phyloP scores from a whole-genome alignment of 2,888 invertebrate species.

The Philonicus albiceps region DNA sequence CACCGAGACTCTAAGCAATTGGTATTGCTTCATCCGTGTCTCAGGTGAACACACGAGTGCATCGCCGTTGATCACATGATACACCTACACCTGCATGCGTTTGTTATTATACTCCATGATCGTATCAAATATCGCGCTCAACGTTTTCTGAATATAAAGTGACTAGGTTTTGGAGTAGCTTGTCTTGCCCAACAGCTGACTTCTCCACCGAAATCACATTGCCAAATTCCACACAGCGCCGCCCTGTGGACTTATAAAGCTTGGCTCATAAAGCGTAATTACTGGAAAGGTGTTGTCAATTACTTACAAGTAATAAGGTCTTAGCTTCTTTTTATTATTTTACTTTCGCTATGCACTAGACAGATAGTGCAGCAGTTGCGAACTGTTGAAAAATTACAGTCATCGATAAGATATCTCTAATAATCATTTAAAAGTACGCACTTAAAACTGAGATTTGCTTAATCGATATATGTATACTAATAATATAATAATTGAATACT shows the following conservation, averaged over 20 bases:
- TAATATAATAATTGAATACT: too few species aligned
- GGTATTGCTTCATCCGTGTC: background rate
- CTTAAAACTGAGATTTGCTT: background rate
- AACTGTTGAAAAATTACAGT: background rate
- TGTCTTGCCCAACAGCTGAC: background rate
- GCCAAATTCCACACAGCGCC: background rate
- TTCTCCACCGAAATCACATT: background rate
- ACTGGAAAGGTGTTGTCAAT: background rate
- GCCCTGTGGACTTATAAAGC: background rate
- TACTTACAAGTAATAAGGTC: background rate
- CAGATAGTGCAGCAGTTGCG: background rate
- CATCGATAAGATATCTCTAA: background rate
- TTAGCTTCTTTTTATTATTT: background rate
- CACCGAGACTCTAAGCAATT: background rate
- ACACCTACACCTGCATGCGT: background rate
- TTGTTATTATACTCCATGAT: background rate
- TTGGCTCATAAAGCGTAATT: background rate
- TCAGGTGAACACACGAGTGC: constrained; percentile 3
- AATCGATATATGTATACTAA: background rate
- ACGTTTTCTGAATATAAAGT: constrained; percentile 5
- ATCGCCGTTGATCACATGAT: background rate
- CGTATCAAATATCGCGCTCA: background rate
- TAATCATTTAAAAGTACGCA: background rate
- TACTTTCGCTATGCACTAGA: background rate
- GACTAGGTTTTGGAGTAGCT: background rate